Percentiles rank a stretch among this genome's conserved stretches.
Evolutionary conservation across 2,797 vertebrate genomes (phyloP).

Genomic region (Pseudomugil tenellus): DNA sequence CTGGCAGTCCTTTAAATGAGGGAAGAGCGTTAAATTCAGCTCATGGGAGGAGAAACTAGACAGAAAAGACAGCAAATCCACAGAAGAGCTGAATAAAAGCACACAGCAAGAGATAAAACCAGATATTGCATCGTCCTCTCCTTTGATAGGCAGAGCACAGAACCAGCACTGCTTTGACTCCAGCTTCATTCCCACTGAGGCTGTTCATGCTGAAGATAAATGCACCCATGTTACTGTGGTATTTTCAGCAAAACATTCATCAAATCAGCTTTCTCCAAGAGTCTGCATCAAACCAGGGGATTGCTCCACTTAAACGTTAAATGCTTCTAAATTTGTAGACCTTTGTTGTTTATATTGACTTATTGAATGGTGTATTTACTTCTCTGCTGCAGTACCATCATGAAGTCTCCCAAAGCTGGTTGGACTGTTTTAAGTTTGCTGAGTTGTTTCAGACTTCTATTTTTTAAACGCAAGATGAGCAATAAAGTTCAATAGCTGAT

Average conservation of each 20-base stretch:
- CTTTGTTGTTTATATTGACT: slow-evolving; percentile 1
- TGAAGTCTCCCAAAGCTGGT: too few relatives aligned
- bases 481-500: too few relatives aligned
- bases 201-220: slow-evolving; percentile 17
- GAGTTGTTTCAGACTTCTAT: too few relatives aligned
- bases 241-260: slow-evolving; percentile 15
- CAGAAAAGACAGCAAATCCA: slow-evolving; percentile 24
- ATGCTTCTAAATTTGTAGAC: not conserved
- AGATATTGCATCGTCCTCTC: slow-evolving; percentile 30
- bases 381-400: not conserved
- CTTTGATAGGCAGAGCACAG: slow-evolving; percentile 20
- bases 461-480: too few relatives aligned
- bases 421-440: too few relatives aligned
- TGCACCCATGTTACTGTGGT: slow-evolving; percentile 7
- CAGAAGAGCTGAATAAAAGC: not conserved
- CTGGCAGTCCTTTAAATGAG: slow-evolving; percentile 22
- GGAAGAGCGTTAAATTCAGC: slow-evolving; percentile 47
- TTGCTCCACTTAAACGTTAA: not conserved
- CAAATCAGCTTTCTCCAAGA: slow-evolving; percentile 5
- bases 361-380: not conserved
- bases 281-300: slow-evolving; percentile 1
- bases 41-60: slow-evolving; percentile 39
- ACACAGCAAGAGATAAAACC: slow-evolving; percentile 17
- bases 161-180: not conserved
- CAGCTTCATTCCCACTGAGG: slow-evolving; percentile 20